Evolutionary conservation across 2,888 invertebrate species (phyloP).

Genomic region (Gymnosoma rotundatum): DNA sequence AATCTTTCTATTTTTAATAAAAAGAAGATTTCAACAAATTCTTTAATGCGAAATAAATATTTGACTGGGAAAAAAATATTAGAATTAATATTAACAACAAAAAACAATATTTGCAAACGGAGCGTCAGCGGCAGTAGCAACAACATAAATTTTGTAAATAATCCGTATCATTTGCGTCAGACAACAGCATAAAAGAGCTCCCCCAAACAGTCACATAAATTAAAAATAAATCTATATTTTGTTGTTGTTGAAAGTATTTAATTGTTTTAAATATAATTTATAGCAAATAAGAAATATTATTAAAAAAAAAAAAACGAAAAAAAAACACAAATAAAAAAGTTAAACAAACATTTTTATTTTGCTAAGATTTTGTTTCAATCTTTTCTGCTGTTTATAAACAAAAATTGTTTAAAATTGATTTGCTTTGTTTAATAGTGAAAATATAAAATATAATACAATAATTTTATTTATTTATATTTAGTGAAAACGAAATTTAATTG

Average conservation of each 20-base stretch:
- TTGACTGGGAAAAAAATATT: background rate
- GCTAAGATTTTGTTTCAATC: background rate
- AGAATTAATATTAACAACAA: no score
- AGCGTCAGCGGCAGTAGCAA: background rate
- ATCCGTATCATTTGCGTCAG: conserved; percentile 49
- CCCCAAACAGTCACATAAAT: background rate
- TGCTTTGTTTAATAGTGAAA: conserved; percentile 35
- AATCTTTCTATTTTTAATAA: no score
- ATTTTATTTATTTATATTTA: conserved; percentile 25
- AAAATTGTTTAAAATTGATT: conserved; percentile 24
- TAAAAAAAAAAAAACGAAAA: background rate
- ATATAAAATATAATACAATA: conserved; percentile 14
- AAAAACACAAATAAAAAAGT: background rate
- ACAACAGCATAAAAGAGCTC: conserved; percentile 1
- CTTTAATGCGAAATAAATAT: no score
- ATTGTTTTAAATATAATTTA: conserved; percentile 29
- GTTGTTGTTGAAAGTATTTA: conserved; percentile 1
- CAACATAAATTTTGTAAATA: conserved; percentile 47
- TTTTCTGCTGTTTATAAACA: background rate
- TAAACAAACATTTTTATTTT: background rate
- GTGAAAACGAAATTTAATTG: conserved; percentile 42
- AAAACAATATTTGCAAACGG: background rate
- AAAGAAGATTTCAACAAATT: no score
- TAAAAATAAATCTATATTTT: background rate
- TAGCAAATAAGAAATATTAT: background rate